Conservation (phyloP, 1,140 invertebrate species). For the Sycophila sp. region DNA sequence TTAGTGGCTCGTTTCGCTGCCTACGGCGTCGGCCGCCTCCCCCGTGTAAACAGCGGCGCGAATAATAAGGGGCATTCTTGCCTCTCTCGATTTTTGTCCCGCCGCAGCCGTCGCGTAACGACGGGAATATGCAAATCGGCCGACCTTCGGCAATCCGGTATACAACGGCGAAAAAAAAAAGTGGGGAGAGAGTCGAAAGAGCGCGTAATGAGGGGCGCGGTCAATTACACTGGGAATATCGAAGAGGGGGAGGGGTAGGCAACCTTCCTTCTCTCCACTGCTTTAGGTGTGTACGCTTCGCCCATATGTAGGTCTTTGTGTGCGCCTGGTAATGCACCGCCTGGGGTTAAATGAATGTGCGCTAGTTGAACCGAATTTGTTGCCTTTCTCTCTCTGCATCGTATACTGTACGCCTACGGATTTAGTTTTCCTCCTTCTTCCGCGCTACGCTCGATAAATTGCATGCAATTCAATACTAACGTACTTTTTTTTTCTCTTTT, state of each 20-base stretch:
- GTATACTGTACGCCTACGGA: too few relatives aligned
- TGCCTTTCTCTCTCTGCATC: too few relatives aligned
- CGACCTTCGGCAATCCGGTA: not conserved
- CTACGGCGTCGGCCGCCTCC: not conserved
- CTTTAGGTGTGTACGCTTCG: conserved; percentile 16
- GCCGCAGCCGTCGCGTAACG: not conserved
- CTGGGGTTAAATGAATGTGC: not conserved
- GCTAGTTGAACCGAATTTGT: too few relatives aligned
- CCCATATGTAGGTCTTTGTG: not conserved
- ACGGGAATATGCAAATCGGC: conserved; percentile 22
- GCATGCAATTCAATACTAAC: too few relatives aligned
- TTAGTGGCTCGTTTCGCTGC: not conserved
- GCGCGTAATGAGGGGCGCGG: conserved; percentile 25
- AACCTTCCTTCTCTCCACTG: conserved; percentile 7
- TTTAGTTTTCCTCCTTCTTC: too few relatives aligned
- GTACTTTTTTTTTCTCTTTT: too few relatives aligned
- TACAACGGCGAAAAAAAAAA: not conserved
- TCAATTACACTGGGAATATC: conserved; percentile 20
- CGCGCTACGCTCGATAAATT: too few relatives aligned
- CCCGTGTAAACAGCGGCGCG: not conserved
- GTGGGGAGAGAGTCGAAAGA: not conserved
- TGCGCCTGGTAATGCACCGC: not conserved
- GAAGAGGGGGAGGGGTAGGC: not conserved
- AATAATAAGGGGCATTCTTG: not conserved
- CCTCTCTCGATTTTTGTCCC: not conserved